These are phyloP conservation scores for Branchellion lobata DNA, from an alignment of 2,888 invertebrate species.

Conservation along the genomic window DNA sequence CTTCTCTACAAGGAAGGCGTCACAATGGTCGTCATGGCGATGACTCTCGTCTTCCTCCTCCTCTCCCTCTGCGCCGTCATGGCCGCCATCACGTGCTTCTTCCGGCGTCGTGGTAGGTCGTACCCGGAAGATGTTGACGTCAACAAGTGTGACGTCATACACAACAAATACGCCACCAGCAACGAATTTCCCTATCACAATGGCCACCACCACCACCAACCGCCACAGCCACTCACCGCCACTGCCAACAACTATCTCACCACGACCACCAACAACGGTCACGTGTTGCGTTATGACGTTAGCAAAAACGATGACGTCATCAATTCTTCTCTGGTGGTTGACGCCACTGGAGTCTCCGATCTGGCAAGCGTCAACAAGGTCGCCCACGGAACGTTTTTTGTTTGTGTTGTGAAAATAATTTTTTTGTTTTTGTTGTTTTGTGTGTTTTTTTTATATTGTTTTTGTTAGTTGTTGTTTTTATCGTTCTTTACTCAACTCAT, in stretches of 20 bases:
- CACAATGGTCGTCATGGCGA: slow-evolving; percentile 43
- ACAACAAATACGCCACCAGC: slow-evolving; percentile 7
- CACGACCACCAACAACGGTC: slow-evolving; percentile 21
- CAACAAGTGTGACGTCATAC: slow-evolving; percentile 10
- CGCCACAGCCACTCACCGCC: neutral
- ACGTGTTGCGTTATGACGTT: slow-evolving; percentile 35
- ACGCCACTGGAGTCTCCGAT: neutral
- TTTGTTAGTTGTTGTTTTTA: no score
- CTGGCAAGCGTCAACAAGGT: neutral
- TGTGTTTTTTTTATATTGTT: no score
- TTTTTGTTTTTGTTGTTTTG: no score
- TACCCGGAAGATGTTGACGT: neutral
- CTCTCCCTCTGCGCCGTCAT: slow-evolving; percentile 44
- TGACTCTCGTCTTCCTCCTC: slow-evolving; percentile 43
- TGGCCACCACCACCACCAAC: neutral
- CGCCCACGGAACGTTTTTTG: neutral
- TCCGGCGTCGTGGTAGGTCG: slow-evolving; percentile 4
- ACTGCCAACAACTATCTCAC: neutral
- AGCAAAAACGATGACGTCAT: slow-evolving; percentile 32
- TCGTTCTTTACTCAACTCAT: no score
- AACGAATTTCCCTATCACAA: neutral
- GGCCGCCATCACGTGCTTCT: slow-evolving; percentile 44
- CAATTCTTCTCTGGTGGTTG: neutral
- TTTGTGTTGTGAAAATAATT: no score
- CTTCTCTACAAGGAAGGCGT: slow-evolving; percentile 41